Percentiles rank a stretch among this genome's conserved stretches.
phyloP scores from a whole-genome alignment of 2,113 vertebrate species.

The Mohoua ochrocephala region DNA sequence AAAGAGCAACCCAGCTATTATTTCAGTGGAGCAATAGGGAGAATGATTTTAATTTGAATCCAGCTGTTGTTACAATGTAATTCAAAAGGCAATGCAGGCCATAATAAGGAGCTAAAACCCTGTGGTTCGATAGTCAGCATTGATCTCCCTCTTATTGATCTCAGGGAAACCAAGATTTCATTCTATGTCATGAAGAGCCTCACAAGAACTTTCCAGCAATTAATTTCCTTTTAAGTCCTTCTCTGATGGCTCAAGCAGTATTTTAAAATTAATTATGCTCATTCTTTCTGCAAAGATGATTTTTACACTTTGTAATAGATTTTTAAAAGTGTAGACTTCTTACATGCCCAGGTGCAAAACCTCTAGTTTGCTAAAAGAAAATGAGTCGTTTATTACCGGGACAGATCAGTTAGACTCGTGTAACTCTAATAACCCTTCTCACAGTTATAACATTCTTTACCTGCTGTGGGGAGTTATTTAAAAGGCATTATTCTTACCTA shows the following conservation, averaged over 20 bases:
- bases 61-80: not conserved
- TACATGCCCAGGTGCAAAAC: not conserved
- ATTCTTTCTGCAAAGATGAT: not conserved
- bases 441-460: not conserved
- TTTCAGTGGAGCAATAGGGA: not conserved
- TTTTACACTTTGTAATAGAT: not conserved
- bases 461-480: not conserved
- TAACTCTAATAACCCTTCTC: not conserved
- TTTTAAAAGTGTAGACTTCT: not conserved
- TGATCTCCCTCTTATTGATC: slow-evolving; percentile 4
- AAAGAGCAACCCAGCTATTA: not conserved
- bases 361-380: not conserved
- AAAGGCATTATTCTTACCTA: not conserved
- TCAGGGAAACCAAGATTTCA: not conserved
- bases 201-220: not conserved
- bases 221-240: slow-evolving; percentile 18
- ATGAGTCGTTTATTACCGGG: not conserved
- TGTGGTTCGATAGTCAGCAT: not conserved
- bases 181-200: not conserved
- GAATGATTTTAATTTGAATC: not conserved
- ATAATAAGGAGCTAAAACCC: slow-evolving; percentile 17
- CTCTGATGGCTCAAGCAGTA: not conserved
- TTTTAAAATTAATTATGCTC: not conserved
- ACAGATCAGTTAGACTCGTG: not conserved
- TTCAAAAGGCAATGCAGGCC: not conserved